Base-by-base conservation (phyloP, 1,140 invertebrate species). In the Phthorimaea operculella region DNA sequence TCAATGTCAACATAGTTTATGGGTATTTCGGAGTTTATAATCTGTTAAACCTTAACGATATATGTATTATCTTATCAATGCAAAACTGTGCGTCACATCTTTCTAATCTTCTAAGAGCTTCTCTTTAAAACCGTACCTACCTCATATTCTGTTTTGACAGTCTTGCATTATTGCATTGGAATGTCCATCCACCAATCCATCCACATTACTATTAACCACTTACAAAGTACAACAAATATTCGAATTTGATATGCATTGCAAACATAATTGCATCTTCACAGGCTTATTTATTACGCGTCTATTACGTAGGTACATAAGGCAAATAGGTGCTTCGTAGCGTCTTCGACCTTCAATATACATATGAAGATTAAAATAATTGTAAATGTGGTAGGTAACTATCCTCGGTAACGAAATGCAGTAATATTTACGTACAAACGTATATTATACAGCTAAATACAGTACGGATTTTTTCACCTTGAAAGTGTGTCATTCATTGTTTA, bases 401-500 rank as follows among this genome's bases (percentile, higher is more conserved):
- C 21, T 28, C 2, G 21, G 21, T 28, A 28, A 28, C 21, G n/a
- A n/a, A n/a, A n/a, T 28, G 21, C 21, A 28, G 21, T 28, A 28
- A 4, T 28, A 28, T 28, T 28, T 28, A 28, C 21, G 21, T 28
- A 28, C 21, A 28, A 28, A 28, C 2, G 6, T 28, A 28, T 28
- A 28, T 28, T 28, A 4, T 28, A 28, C 21, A 28, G 21, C 6
- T 28, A 28, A 28, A 4, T 28, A 28, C 21, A 28, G 21, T 28
- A 28, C 6, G 21, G 21, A 28, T 4, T 28, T 28, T 6, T 2
- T 28, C n/a, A 39, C 36, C 3, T n/a, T 2, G 10, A 12, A 47
- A 47, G 16, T 5, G 44, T 47, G 14, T 47, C 4, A 47, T 47
- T 47, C 44, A 47, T 47, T 47, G 44, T 47, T 45, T 47, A 47